Percentiles rank a stretch among this genome's conserved stretches.
These are phyloP conservation scores for Thalpophila matura DNA, from an alignment of 2,888 invertebrate genomes.

Conservation along the genomic window DNA sequence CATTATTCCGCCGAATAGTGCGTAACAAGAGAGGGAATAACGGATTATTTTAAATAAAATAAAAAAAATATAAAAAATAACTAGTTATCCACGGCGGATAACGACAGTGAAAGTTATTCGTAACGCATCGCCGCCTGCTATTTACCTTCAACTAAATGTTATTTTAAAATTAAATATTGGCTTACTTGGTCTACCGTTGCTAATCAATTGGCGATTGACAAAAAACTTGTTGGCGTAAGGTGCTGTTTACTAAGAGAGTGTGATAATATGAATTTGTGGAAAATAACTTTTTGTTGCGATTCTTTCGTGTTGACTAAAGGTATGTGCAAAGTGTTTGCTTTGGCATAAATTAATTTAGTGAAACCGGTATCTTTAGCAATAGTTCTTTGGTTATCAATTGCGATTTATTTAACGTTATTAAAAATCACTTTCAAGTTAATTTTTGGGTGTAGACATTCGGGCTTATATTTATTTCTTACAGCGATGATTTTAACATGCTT, in stretches of 20 bases:
- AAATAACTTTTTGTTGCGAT: conserved; percentile 41
- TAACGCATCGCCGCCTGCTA: conserved; percentile 70
- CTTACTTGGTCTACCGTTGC: conserved; percentile 66
- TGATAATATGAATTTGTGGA: conserved; percentile 52
- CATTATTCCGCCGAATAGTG: conserved; percentile 57
- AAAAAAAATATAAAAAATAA: conserved; percentile 60
- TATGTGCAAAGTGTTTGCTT: conserved; percentile 17
- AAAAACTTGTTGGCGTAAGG: conserved; percentile 54
- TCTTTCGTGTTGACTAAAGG: conserved; percentile 23
- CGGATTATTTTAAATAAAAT: conserved; percentile 60
- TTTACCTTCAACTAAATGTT: conserved; percentile 67
- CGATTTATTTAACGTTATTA: conserved; percentile 23
- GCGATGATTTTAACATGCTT: background rate
- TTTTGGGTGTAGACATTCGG: background rate
- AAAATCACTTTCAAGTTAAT: conserved; percentile 15
- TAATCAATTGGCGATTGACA: conserved; percentile 69
- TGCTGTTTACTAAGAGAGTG: conserved; percentile 47
- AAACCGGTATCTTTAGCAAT: conserved; percentile 50
- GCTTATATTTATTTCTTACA: background rate
- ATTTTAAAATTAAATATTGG: conserved; percentile 76
- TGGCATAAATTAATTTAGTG: conserved; percentile 29
- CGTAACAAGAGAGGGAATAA: conserved; percentile 64
- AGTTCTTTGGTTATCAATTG: conserved; percentile 3
- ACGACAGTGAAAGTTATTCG: conserved; percentile 79
- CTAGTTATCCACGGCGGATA: conserved; percentile 70